A percentile compares a stretch with the other conserved stretches of the same genome.
phyloP scores from a whole-genome alignment of 2,797 vertebrate species.

The Xenops minutus region DNA sequence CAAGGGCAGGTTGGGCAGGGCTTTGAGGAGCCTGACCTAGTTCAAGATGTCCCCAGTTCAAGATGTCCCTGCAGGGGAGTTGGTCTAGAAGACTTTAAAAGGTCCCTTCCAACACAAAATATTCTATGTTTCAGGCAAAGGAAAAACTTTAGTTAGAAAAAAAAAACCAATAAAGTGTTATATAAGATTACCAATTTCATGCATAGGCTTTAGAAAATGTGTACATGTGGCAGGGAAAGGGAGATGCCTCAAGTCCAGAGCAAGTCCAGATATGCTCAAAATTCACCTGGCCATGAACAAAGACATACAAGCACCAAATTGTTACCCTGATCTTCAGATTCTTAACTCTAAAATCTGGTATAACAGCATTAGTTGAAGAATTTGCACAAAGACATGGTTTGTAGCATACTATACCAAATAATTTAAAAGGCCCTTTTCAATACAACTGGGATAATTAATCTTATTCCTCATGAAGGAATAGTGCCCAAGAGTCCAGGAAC shows the following conservation, averaged over 20 bases:
- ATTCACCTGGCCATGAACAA: not conserved
- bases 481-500: not conserved
- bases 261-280: not conserved
- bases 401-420: not conserved
- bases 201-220: not conserved
- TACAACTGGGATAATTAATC: not conserved
- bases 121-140: not conserved
- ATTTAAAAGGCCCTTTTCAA: not conserved
- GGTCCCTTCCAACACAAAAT: too few species aligned
- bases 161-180: too few species aligned
- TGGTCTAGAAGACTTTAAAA: too few species aligned
- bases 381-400: not conserved
- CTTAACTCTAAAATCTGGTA: not conserved
- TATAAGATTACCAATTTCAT: not conserved
- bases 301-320: not conserved
- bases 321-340: not conserved
- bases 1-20: too few species aligned
- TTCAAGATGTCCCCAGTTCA: too few species aligned
- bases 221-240: rapidly evolving
- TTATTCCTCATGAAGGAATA: not conserved
- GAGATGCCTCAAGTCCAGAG: not conserved
- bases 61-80: too few species aligned
- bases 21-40: too few species aligned
- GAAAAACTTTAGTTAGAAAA: not conserved
- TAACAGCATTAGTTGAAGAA: not conserved